A percentile compares a stretch with the other conserved stretches of the same genome.
phyloP scores from a whole-genome alignment of 2,113 vertebrate species.

The Blennius ocellaris region DNA sequence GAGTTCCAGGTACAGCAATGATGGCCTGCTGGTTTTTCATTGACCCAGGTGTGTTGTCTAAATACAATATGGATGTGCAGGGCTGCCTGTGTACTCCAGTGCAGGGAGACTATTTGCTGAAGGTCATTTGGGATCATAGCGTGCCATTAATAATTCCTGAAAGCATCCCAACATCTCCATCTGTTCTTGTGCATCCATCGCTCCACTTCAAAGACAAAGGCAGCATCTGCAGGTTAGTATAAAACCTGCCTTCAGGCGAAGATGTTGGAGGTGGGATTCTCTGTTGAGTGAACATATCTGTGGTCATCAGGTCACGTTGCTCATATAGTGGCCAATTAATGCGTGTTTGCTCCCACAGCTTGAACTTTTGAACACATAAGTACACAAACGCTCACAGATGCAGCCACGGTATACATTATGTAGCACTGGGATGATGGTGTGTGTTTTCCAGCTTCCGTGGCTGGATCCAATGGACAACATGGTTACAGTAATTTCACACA shows the following conservation, averaged over 20 bases:
- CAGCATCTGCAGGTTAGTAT: slow-evolving; percentile 69
- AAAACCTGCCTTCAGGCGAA: slow-evolving; percentile 66
- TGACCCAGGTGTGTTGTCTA: slow-evolving; percentile 78
- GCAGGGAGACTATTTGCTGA: slow-evolving; percentile 79
- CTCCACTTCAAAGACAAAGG: slow-evolving; percentile 78
- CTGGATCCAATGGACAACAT: slow-evolving; percentile 46
- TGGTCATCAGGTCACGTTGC: slow-evolving; percentile 53
- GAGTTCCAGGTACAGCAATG: slow-evolving; percentile 54
- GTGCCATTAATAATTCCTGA: slow-evolving; percentile 83
- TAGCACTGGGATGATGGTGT: slow-evolving; percentile 6
- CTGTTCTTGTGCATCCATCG: slow-evolving; percentile 71
- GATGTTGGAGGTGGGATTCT: slow-evolving; percentile 67
- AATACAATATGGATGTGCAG: slow-evolving; percentile 76
- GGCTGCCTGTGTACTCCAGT: slow-evolving; percentile 65
- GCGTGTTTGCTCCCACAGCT: slow-evolving; percentile 51
- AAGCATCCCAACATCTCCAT: slow-evolving; percentile 81
- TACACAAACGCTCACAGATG: slow-evolving; percentile 25
- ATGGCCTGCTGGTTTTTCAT: slow-evolving; percentile 67
- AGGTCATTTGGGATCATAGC: slow-evolving; percentile 84
- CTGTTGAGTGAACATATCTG: slow-evolving; percentile 51
- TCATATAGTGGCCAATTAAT: slow-evolving; percentile 62
- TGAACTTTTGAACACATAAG: slow-evolving; percentile 30
- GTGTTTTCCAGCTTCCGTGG: slow-evolving; percentile 38
- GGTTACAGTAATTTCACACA: slow-evolving; percentile 62
- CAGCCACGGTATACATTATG: not conserved